Conservation (phyloP, 2,113 vertebrate genomes). For the Sinocyclocheilus anshuiensis region DNA sequence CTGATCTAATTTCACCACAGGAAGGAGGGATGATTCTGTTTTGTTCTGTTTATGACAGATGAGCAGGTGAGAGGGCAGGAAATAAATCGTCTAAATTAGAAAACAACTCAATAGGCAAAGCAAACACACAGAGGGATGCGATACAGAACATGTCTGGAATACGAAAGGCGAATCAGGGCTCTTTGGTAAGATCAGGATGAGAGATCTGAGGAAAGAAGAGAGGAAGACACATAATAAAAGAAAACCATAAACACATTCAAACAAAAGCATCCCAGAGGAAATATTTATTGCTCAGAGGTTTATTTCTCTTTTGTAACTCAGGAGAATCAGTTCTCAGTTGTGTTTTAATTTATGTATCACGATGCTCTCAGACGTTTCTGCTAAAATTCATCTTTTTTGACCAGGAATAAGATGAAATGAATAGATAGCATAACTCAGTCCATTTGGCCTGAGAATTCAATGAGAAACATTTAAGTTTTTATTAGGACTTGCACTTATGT, state of each 20-base stretch:
- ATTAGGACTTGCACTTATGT: neutral
- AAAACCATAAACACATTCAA: neutral
- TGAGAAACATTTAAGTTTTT: neutral
- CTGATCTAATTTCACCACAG: slow-evolving; percentile 61
- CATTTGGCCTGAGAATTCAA: neutral
- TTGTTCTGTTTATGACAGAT: slow-evolving; percentile 19
- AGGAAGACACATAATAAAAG: neutral
- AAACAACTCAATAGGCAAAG: slow-evolving; percentile 3
- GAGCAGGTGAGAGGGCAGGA: slow-evolving; percentile 21
- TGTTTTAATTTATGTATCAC: neutral
- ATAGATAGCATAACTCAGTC: neutral
- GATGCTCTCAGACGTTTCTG: neutral
- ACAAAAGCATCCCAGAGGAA: neutral
- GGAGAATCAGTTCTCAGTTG: neutral
- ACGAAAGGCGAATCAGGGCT: neutral
- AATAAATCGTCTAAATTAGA: slow-evolving; percentile 36
- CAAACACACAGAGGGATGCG: neutral
- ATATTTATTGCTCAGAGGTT: neutral
- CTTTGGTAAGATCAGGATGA: neutral
- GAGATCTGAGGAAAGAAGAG: neutral
- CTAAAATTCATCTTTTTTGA: neutral
- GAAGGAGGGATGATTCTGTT: slow-evolving; percentile 13
- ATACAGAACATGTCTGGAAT: neutral
- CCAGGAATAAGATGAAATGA: neutral
- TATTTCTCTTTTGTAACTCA: neutral